These are phyloP conservation scores for Notolabrus celidotus DNA, from an alignment of 2,797 vertebrate species.

Conservation along the genomic window DNA sequence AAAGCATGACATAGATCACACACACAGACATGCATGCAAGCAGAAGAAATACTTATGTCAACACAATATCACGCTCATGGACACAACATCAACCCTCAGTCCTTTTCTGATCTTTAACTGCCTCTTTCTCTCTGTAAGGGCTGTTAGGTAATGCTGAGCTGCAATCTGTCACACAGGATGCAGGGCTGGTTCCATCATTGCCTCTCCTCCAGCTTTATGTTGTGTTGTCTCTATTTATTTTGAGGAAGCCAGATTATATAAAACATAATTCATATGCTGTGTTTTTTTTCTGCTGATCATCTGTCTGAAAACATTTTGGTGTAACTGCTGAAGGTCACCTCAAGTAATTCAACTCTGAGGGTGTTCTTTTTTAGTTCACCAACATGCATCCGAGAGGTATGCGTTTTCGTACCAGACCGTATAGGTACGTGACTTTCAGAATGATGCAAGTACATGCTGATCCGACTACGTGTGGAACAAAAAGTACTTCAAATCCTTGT, in stretches of 20 bases:
- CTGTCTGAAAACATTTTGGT: conserved; percentile 8
- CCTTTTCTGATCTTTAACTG: conserved; percentile 23
- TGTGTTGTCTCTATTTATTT: conserved; percentile 6
- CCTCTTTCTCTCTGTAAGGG: conserved; percentile 1
- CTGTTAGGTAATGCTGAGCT: conserved; percentile 22
- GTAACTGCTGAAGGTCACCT: too few species aligned
- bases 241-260: conserved; percentile 5
- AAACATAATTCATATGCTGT: conserved; percentile 19
- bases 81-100: conserved; percentile 20
- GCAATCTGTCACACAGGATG: conserved; percentile 15
- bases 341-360: too few species aligned
- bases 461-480: too few species aligned
- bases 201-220: conserved; percentile 9
- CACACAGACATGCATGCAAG: conserved; percentile 1
- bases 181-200: background rate
- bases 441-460: too few species aligned
- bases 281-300: conserved; percentile 67
- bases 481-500: too few species aligned
- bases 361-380: too few species aligned
- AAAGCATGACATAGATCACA: background rate
- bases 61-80: conserved; percentile 27
- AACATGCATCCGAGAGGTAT: too few species aligned
- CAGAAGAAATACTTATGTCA: conserved; percentile 2
- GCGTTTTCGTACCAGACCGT: too few species aligned
- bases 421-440: too few species aligned